Base-by-base conservation (phyloP, 2,113 vertebrate species). In the Campylorhamphus procurvoides region DNA sequence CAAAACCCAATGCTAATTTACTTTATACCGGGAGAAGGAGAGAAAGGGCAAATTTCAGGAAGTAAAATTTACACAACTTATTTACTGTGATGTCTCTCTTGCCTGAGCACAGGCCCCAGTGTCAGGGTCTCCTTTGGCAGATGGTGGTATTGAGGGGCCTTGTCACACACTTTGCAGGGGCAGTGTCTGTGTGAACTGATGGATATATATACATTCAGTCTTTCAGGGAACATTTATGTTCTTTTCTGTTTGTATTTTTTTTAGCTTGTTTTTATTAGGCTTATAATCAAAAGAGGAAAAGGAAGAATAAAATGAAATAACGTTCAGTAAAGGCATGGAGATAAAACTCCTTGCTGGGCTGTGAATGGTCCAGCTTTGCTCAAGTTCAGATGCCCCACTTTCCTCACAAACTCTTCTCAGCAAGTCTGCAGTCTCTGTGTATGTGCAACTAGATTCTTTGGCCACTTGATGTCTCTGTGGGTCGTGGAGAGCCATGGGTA, bases 381-480 rank as follows among this genome's bases (percentile, higher is more conserved):
- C 31, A 22, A 52, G 4, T 23, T 44, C 23, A 39, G 46, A 4
- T 14, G 35, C 14, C 29, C 25, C 18, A 2, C 14, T 22, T 29
- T 50, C 18, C 19, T 37, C 17, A 10, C 63, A 53, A 50, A 25
- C 5, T 22, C 37, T 33, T 18, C 25, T 9, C 53, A 17, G 50
- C 19, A 49, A 15, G 10, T 10, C 80, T 49, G 78, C n/a, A 5
- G 17, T 5, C 8, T 18, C 31, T 12, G 16, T 29, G 1, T 13
- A 3, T 12, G 29, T 93, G 94, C 60, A 63, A 9, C 74, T 55
- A 37, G 72, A 18, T 10, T 3, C 14, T 67, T 47, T 40, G 64
- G 60, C 96, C 94, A 49, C 93, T 89, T 75, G 96, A 72, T 95
- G 95, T 95, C 94, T 90, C 96, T 93, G 79, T 75, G 90, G 85